phyloP scores from a whole-genome alignment of 2,888 invertebrate species.

The Phoronis australis region DNA sequence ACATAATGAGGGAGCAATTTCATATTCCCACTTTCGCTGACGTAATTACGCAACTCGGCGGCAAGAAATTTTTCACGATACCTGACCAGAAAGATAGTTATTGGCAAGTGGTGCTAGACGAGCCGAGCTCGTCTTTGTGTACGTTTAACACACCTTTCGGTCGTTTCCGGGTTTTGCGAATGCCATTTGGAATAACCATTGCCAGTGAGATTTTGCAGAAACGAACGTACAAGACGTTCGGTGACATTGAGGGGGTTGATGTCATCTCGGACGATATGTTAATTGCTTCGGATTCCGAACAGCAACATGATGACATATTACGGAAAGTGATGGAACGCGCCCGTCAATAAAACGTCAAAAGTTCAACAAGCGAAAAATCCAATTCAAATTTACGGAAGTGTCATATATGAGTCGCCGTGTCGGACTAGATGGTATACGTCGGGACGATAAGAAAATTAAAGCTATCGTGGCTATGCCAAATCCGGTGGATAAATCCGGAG shows the following conservation, averaged over 20 bases:
- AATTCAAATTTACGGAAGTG: constrained; percentile 1
- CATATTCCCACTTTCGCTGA: neutral
- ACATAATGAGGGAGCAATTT: neutral
- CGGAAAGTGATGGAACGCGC: constrained; percentile 9
- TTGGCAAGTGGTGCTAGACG: neutral
- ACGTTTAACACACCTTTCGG: too few species aligned
- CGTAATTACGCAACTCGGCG: neutral
- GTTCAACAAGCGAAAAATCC: constrained; percentile 12
- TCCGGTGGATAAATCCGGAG: too few species aligned
- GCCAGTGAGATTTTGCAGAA: too few species aligned
- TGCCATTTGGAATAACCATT: too few species aligned
- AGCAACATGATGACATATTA: constrained; percentile 6
- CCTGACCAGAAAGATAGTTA: neutral
- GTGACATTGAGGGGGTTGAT: too few species aligned
- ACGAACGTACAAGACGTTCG: constrained; percentile 2
- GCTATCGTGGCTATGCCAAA: too few species aligned
- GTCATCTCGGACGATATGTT: too few species aligned
- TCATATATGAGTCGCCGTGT: too few species aligned
- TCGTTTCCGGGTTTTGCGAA: too few species aligned
- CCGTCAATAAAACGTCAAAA: constrained; percentile 1
- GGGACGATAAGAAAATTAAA: too few species aligned
- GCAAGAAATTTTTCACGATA: neutral
- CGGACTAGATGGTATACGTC: too few species aligned
- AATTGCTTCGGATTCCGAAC: too few species aligned
- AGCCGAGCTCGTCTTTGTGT: neutral